Percentiles rank a stretch among this genome's conserved stretches.
phyloP scores from a whole-genome alignment of 1,140 invertebrate genomes.

The Listronotus bonariensis region DNA sequence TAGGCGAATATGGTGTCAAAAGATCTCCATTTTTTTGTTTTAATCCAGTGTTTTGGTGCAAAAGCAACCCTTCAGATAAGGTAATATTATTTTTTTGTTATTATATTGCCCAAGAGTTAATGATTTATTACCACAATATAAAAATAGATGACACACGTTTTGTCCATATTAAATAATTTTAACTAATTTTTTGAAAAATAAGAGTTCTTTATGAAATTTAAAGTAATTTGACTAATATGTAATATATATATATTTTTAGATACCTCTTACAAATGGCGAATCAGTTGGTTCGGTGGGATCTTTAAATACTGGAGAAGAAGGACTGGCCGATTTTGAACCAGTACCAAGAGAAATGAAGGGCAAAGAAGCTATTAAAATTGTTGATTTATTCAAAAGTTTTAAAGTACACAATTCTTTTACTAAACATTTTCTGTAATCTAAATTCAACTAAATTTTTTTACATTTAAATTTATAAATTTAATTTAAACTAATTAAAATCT shows the following conservation, averaged over 20 bases:
- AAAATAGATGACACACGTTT: too few relatives aligned
- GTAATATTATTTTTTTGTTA: slow-evolving; percentile 45
- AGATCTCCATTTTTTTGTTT: slow-evolving; percentile 74
- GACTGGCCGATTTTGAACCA: slow-evolving; percentile 69
- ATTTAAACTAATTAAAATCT: too few relatives aligned
- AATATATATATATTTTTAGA: slow-evolving; percentile 44
- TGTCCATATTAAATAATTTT: too few relatives aligned
- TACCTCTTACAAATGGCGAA: slow-evolving; percentile 64
- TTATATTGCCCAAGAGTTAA: too few relatives aligned
- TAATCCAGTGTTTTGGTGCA: slow-evolving; percentile 70
- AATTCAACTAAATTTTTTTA: background rate
- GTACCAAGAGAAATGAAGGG: slow-evolving; percentile 74
- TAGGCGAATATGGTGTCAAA: slow-evolving; percentile 76
- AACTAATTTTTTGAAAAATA: too few relatives aligned
- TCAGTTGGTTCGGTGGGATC: slow-evolving; percentile 60
- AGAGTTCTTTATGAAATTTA: too few relatives aligned
- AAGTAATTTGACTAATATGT: too few relatives aligned
- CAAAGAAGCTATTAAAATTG: slow-evolving; percentile 75
- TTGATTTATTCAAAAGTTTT: slow-evolving; percentile 73
- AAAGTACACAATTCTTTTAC: slow-evolving; percentile 45
- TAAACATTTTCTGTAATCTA: background rate
- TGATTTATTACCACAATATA: too few relatives aligned
- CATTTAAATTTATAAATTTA: too few relatives aligned
- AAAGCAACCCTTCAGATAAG: slow-evolving; percentile 56
- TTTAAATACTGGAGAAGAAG: slow-evolving; percentile 63